Conservation (phyloP, 2,113 vertebrate species). For the Lathamus discolor region DNA sequence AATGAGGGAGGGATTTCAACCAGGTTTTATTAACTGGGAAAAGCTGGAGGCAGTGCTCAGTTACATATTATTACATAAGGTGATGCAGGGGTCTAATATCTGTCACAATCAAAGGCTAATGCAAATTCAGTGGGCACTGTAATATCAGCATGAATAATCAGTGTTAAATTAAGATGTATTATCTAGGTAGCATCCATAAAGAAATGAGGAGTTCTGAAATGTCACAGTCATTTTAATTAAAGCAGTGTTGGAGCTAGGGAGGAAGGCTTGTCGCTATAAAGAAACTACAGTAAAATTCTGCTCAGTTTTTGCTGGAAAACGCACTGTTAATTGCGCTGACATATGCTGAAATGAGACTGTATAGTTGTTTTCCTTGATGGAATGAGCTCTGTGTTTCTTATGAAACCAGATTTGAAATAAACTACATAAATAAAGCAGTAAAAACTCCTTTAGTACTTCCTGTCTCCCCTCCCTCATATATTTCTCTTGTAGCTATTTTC, state of each 20-base stretch:
- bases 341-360: conserved; percentile 27
- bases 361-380: not conserved
- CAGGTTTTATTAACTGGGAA: conserved; percentile 16
- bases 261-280: not conserved
- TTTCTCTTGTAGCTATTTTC: conserved; percentile 32
- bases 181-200: not conserved
- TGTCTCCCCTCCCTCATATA: not conserved
- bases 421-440: conserved; percentile 35
- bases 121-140: not conserved
- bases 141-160: conserved; percentile 14
- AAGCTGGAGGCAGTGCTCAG: conserved; percentile 4
- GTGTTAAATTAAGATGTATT: conserved; percentile 17
- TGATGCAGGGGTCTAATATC: not conserved
- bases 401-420: conserved; percentile 33
- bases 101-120: not conserved
- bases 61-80: not conserved
- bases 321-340: conserved; percentile 28
- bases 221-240: conserved; percentile 26
- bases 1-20: not conserved
- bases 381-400: conserved; percentile 12
- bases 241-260: not conserved
- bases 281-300: not conserved
- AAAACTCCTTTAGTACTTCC: conserved; percentile 14
- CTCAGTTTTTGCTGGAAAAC: not conserved
- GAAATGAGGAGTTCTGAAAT: not conserved